Evolutionary conservation across 1,140 invertebrate genomes (phyloP), one percentile per base, ranked within the genome.

Genomic region (Pomacea maculata): DNA sequence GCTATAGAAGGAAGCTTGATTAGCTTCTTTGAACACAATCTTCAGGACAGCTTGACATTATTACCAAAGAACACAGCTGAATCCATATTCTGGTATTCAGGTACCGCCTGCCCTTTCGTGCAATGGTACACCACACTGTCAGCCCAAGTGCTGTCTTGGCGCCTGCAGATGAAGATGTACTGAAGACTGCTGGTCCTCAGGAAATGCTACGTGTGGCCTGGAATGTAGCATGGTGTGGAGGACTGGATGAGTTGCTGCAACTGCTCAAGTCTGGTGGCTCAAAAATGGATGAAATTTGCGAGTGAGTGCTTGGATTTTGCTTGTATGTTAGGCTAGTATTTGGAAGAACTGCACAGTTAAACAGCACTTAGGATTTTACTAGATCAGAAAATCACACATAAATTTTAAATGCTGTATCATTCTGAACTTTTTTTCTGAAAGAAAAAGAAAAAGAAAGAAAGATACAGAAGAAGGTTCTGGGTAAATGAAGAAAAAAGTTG

Each of bases 201-300:
- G 88, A 90, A 63, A 90, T 89, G 89, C 80, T 91, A 78, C 83
- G 86, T 61, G 68, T 89, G 34, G 73, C 85, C 9, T 91, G 90
- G 90, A 90, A 90, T 83, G 82, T 88, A 15, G 85, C 89, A 7
- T 91, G 90, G 90, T 86, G 90, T 80, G 85, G 83, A 75, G 88
- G 86, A 10, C 86, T 90, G 73, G 85, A 87, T 21, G 78, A 78
- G 57, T 80, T 90, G 8, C 80, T 89, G 5, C 82, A 83, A 54
- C 70, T 88, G 4, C 64, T 80, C 21, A 79, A 78, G 57, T 84
- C 78, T 8, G 76, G 82, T 45, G 77, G 77, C 4, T 25, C 65
- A 45, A 57, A 65, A 54, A 14, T 78, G 64, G 65, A 70, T n/a
- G 57, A 71, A 34, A 25, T 77, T 17, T 67, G 75, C 64, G 63